These are phyloP conservation scores for Odontocolon sp. DNA, from an alignment of 2,888 invertebrate genomes.

Conservation along the genomic window DNA sequence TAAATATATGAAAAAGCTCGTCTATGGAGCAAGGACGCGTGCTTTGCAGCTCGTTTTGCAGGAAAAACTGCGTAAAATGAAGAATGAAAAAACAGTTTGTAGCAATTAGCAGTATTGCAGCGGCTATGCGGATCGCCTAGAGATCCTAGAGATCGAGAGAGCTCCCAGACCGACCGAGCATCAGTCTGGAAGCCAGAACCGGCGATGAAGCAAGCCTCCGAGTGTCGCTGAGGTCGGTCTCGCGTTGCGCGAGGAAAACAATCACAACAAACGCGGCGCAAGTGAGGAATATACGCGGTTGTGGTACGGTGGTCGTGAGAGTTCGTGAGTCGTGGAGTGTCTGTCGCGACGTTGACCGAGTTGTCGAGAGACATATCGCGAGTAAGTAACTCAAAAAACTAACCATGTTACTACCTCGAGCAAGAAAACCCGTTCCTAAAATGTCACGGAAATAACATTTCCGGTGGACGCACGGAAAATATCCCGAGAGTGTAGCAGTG, in stretches of 20 bases:
- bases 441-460: slow-evolving; percentile 49
- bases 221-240: slow-evolving; percentile 21
- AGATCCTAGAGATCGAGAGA: neutral
- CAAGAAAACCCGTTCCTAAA: slow-evolving; percentile 27
- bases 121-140: neutral
- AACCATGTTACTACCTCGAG: slow-evolving; percentile 41
- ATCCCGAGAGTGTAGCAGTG: too few species aligned
- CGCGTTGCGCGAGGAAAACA: slow-evolving; percentile 46
- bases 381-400: too few species aligned
- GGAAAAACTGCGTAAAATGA: neutral
- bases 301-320: slow-evolving; percentile 30
- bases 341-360: slow-evolving; percentile 35
- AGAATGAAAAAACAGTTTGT: neutral
- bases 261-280: slow-evolving; percentile 54
- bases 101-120: too few species aligned
- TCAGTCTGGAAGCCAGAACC: neutral
- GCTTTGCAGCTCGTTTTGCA: neutral
- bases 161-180: slow-evolving; percentile 25
- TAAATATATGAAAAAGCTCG: neutral
- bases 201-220: slow-evolving; percentile 23
- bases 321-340: neutral
- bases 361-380: slow-evolving; percentile 14
- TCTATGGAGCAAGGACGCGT: neutral
- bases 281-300: neutral
- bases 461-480: neutral